Evolutionary conservation across 2,113 vertebrate species (phyloP).

Genomic region (Heptranchias perlo): DNA sequence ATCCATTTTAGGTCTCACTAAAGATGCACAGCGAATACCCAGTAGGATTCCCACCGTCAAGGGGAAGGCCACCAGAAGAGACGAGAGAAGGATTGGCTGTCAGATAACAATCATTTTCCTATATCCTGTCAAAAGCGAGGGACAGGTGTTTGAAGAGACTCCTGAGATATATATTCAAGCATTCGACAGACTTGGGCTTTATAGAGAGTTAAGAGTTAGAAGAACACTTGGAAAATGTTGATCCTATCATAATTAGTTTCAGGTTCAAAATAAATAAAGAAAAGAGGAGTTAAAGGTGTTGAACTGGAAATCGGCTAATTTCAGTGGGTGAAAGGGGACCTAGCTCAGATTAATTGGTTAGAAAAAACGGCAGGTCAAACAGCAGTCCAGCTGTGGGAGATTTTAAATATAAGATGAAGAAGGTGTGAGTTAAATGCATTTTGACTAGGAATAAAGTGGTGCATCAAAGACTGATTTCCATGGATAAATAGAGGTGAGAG

Average conservation of each 20-base stretch:
- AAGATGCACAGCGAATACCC: background rate
- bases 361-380: background rate
- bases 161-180: background rate
- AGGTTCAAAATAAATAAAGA: background rate
- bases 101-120: background rate
- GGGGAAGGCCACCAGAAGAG: background rate
- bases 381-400: background rate
- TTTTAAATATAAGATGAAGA: background rate
- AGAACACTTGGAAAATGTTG: background rate
- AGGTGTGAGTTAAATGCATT: background rate
- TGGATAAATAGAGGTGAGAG: background rate
- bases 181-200: background rate
- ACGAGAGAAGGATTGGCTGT: background rate
- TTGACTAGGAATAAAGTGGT: background rate
- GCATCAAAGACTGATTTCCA: background rate
- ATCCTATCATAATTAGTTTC: background rate
- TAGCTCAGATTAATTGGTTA: background rate
- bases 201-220: background rate
- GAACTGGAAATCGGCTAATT: background rate
- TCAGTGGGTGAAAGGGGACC: background rate
- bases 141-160: background rate
- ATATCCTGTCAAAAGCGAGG: background rate
- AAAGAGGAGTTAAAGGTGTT: background rate
- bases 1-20: background rate
- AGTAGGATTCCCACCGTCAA: background rate